phyloP scores from a whole-genome alignment of 1,140 invertebrate species.

The Lepidurus arcticus region DNA sequence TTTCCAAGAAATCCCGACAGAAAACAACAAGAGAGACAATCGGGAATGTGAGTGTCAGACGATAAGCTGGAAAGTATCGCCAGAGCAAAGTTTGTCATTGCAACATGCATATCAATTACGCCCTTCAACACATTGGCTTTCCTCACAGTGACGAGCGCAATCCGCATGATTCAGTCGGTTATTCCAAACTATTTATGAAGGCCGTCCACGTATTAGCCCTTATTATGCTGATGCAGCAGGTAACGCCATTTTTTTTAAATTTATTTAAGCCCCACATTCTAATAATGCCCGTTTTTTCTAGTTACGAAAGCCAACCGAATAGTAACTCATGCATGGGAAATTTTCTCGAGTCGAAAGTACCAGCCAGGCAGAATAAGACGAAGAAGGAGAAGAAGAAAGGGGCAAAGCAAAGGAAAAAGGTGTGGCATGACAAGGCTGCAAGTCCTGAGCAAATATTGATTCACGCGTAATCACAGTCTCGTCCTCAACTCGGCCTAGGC shows the following conservation, averaged over 20 bases:
- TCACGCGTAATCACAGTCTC: slow-evolving; percentile 18
- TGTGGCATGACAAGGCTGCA: slow-evolving; percentile 17
- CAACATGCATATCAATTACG: too few relatives aligned
- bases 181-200: background rate
- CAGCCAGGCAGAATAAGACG: background rate
- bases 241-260: background rate
- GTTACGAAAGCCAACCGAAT: too few relatives aligned
- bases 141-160: background rate
- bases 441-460: slow-evolving; percentile 22
- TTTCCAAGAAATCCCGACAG: too few relatives aligned
- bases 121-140: too few relatives aligned
- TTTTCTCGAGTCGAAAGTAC: too few relatives aligned
- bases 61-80: too few relatives aligned
- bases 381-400: background rate
- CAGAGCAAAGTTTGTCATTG: too few relatives aligned
- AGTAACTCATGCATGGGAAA: too few relatives aligned
- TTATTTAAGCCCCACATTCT: too few relatives aligned
- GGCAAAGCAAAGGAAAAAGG: background rate
- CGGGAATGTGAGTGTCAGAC: too few relatives aligned
- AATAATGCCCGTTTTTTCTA: too few relatives aligned
- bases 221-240: background rate
- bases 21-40: background rate
- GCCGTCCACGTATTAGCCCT: background rate
- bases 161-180: background rate
- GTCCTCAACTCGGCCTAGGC: background rate